Conservation (phyloP, 2,797 vertebrate genomes). For the Scleropages formosus region DNA sequence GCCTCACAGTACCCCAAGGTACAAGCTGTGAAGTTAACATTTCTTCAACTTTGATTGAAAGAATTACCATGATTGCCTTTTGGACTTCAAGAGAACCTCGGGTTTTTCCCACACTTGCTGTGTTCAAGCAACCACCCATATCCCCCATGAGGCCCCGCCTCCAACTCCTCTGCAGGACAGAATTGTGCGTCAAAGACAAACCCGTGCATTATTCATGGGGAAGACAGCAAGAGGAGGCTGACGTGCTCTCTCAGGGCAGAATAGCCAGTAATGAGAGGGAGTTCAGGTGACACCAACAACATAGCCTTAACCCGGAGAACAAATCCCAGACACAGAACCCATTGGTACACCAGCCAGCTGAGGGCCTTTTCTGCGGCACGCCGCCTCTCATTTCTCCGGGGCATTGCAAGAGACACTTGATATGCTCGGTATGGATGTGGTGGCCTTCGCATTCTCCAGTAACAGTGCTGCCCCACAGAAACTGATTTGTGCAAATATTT, state of each 20-base stretch:
- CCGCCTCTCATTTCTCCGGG: neutral
- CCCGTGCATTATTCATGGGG: slow-evolving; percentile 16
- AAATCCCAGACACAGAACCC: slow-evolving; percentile 15
- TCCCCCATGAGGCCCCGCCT: neutral
- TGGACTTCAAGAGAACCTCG: neutral
- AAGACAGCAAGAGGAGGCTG: neutral
- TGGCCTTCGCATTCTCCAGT: slow-evolving; percentile 11
- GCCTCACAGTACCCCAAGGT: slow-evolving; percentile 27
- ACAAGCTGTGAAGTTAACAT: slow-evolving; percentile 32
- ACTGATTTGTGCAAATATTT: slow-evolving; percentile 5
- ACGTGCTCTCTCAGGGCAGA: slow-evolving; percentile 17
- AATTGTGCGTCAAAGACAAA: neutral
- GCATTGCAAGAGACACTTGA: slow-evolving; percentile 30
- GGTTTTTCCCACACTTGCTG: slow-evolving; percentile 4
- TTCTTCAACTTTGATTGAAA: slow-evolving; percentile 27
- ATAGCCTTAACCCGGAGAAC: slow-evolving; percentile 4
- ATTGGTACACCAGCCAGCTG: slow-evolving; percentile 3
- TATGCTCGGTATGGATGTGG: slow-evolving; percentile 36
- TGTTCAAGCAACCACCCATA: neutral
- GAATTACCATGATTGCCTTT: slow-evolving; percentile 12
- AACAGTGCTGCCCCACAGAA: slow-evolving; percentile 1
- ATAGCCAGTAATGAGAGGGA: slow-evolving; percentile 4
- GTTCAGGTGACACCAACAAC: slow-evolving; percentile 26
- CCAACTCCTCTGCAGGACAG: neutral
- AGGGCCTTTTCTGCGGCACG: neutral